Percentiles rank a stretch among this genome's conserved stretches.
These are phyloP conservation scores for Malurus leucopterus DNA, from an alignment of 2,797 vertebrate genomes.

Conservation along the genomic window DNA sequence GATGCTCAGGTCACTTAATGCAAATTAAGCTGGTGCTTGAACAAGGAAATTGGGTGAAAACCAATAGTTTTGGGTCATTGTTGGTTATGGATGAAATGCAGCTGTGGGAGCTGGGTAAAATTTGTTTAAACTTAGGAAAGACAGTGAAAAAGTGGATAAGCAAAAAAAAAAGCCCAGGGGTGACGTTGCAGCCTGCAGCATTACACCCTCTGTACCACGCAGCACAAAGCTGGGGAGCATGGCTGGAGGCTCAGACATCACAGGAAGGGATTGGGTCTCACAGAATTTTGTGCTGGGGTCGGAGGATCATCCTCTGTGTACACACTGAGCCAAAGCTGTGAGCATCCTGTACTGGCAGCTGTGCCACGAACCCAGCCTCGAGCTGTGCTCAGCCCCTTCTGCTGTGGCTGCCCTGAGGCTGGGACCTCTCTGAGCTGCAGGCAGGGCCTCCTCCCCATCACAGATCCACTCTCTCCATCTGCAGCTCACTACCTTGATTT, in stretches of 20 bases:
- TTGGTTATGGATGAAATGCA: neutral
- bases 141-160: neutral
- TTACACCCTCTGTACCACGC: neutral
- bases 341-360: neutral
- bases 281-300: neutral
- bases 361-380: neutral
- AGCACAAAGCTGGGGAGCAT: neutral
- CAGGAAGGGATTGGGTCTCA: neutral
- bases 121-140: neutral
- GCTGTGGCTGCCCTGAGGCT: neutral
- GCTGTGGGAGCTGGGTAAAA: neutral
- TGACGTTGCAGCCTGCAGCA: neutral
- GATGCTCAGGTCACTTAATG: neutral
- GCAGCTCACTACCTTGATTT: neutral
- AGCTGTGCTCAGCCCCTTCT: neutral
- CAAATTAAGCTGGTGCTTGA: neutral
- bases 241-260: fast-evolving
- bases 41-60: neutral
- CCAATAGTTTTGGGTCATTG: neutral
- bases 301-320: neutral
- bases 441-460: neutral
- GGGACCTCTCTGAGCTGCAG: neutral
- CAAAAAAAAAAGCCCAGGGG: neutral
- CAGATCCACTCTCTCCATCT: fast-evolving
- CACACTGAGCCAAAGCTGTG: fast-evolving